These are phyloP conservation scores for Colletes collaris DNA, from an alignment of 2,888 invertebrate species.

Conservation along the genomic window DNA sequence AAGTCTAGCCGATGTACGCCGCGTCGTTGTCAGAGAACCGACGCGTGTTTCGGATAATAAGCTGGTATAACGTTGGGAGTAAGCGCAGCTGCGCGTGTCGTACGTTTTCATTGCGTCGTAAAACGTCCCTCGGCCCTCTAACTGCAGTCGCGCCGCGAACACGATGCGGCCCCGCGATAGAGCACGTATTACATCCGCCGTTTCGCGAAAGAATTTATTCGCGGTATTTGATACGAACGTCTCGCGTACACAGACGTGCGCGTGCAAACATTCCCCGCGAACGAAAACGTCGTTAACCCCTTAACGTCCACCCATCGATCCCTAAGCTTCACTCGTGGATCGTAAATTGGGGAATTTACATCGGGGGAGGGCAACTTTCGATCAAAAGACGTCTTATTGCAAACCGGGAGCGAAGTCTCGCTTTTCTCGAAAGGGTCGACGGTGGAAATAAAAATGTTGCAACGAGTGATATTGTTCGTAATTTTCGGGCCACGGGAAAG, in stretches of 20 bases:
- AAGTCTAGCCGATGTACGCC: not conserved
- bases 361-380: too few relatives aligned
- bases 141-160: slow-evolving; percentile 38
- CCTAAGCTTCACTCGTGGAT: too few relatives aligned
- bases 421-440: too few relatives aligned
- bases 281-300: too few relatives aligned
- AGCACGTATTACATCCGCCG: slow-evolving; percentile 13
- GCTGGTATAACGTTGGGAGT: too few relatives aligned
- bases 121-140: slow-evolving; percentile 48
- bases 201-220: slow-evolving; percentile 27
- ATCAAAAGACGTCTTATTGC: too few relatives aligned
- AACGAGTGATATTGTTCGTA: not conserved
- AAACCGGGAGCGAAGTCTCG: too few relatives aligned
- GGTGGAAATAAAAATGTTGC: too few relatives aligned
- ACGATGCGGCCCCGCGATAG: slow-evolving; percentile 34
- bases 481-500: not conserved
- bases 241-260: too few relatives aligned
- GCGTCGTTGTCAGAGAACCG: not conserved
- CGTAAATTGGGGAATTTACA: too few relatives aligned
- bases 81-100: slow-evolving; percentile 34
- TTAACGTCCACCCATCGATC: too few relatives aligned
- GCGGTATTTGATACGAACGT: not conserved
- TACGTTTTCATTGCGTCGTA: slow-evolving; percentile 57
- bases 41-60: slow-evolving; percentile 50
- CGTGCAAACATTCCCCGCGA: too few relatives aligned